These are phyloP conservation scores for Volucella bombylans DNA, from an alignment of 2,888 invertebrate species.

Conservation along the genomic window DNA sequence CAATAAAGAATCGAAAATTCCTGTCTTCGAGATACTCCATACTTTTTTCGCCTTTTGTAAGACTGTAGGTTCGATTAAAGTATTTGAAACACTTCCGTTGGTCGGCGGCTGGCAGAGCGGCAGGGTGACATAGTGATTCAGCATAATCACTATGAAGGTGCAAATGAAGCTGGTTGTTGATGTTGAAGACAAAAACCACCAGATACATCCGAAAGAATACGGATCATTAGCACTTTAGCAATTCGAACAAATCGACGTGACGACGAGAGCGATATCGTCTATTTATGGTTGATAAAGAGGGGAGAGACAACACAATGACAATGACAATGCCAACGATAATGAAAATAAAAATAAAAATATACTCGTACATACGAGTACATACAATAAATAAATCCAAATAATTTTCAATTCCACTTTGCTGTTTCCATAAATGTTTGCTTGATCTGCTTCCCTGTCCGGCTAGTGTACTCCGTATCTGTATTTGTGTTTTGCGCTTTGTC, in stretches of 20 bases:
- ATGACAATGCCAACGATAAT: too few species aligned
- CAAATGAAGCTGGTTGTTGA: neutral
- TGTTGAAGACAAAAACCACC: conserved; percentile 8
- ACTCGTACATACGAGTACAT: too few species aligned
- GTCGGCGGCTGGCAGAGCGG: neutral
- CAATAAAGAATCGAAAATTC: conserved; percentile 15
- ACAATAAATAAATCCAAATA: conserved; percentile 9
- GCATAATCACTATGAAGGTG: too few species aligned
- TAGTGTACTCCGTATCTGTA: conserved; percentile 1
- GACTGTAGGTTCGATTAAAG: conserved; percentile 5
- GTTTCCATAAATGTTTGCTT: too few species aligned
- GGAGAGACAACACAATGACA: neutral
- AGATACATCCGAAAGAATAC: neutral
- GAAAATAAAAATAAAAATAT: too few species aligned
- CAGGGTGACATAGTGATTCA: too few species aligned
- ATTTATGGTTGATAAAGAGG: conserved; percentile 3
- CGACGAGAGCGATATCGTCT: neutral
- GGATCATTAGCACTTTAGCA: neutral
- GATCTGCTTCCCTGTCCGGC: neutral
- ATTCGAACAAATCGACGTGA: too few species aligned
- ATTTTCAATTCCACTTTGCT: conserved; percentile 17
- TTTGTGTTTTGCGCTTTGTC: neutral
- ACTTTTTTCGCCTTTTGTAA: neutral
- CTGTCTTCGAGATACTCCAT: neutral
- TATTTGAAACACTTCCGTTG: neutral